These are phyloP conservation scores for Orientallactaga bullata DNA, from an alignment of 2,113 vertebrate species.

Conservation along the genomic window DNA sequence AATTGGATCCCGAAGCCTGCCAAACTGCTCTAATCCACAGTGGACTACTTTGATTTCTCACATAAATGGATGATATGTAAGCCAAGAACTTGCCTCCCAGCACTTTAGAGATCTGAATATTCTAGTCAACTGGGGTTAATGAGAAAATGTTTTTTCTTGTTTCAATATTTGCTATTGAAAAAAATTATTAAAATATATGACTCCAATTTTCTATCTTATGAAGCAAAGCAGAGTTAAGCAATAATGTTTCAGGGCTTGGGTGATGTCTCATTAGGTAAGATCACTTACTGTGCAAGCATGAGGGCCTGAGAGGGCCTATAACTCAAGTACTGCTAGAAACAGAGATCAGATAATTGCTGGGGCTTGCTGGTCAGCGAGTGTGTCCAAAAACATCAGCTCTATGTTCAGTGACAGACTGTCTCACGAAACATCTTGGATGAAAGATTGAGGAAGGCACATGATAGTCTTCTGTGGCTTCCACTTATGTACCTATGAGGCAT, in stretches of 20 bases:
- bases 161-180: slow-evolving; percentile 53
- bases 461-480: too few species aligned
- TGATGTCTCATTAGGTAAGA: too few species aligned
- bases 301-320: too few species aligned
- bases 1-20: not conserved
- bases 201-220: slow-evolving; percentile 51
- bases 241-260: not conserved
- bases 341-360: too few species aligned
- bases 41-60: not conserved
- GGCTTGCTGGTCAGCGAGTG: too few species aligned
- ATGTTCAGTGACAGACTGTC: too few species aligned
- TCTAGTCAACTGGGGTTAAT: slow-evolving; percentile 24
- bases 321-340: too few species aligned
- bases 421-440: too few species aligned
- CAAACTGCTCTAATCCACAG: not conserved
- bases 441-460: too few species aligned
- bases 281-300: too few species aligned
- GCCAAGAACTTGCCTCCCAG: not conserved
- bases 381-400: too few species aligned
- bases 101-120: slow-evolving; percentile 23
- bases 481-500: too few species aligned
- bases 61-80: not conserved
- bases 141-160: slow-evolving; percentile 54
- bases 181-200: slow-evolving; percentile 23
- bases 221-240: slow-evolving; percentile 7